Conservation (phyloP, 2,797 vertebrate genomes). For the Eremophila alpestris region DNA sequence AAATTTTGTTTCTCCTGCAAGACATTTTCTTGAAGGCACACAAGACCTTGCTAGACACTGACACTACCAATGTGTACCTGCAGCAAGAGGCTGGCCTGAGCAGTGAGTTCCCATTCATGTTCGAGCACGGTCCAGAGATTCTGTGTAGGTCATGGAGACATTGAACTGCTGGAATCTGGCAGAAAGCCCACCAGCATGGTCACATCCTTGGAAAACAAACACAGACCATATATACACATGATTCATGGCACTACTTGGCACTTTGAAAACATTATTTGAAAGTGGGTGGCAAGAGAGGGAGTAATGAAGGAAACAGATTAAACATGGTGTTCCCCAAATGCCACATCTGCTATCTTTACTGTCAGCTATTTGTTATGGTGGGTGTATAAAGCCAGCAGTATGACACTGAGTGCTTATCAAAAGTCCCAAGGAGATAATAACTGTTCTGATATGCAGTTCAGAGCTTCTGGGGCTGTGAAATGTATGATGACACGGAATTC, state of each 20-base stretch:
- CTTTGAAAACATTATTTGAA: neutral
- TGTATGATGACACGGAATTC: neutral
- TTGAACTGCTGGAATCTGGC: neutral
- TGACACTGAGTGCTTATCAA: neutral
- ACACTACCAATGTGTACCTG: neutral
- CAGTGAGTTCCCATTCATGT: neutral
- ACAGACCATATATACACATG: neutral
- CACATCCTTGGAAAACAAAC: neutral
- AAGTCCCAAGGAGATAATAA: neutral
- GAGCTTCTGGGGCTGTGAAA: neutral
- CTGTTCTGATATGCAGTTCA: neutral
- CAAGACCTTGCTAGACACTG: neutral
- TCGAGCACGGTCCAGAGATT: fast-evolving
- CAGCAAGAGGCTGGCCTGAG: neutral
- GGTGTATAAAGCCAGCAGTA: neutral
- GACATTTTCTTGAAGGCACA: neutral
- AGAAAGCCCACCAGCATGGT: neutral
- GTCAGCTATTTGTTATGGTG: neutral
- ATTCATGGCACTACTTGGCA: neutral
- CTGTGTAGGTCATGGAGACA: neutral
- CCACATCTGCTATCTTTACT: neutral
- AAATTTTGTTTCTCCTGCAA: neutral
- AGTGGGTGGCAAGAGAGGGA: neutral
- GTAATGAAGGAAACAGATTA: neutral
- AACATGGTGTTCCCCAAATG: neutral